Evolutionary conservation across 1,140 invertebrate genomes (phyloP).

Genomic region (Drosophila ogumai): DNA sequence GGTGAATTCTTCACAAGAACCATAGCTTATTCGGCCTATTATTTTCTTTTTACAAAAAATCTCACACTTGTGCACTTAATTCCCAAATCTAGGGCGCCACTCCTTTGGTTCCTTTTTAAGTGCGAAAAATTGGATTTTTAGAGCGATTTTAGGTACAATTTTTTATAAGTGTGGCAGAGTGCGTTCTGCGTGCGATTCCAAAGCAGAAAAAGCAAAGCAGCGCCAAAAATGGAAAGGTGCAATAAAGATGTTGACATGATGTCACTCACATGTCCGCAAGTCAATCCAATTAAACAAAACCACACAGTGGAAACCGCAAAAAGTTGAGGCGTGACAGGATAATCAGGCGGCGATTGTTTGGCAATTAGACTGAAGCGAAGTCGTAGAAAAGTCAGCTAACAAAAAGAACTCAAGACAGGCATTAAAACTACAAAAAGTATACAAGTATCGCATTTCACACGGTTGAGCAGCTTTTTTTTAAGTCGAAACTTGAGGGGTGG

Average conservation of each 20-base stretch:
- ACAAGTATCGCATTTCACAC: slow-evolving; percentile 77
- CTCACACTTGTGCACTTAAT: too few species aligned
- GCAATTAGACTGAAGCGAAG: slow-evolving; percentile 70
- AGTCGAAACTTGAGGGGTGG: slow-evolving; percentile 68
- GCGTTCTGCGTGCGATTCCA: slow-evolving; percentile 36
- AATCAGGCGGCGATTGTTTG: slow-evolving; percentile 80
- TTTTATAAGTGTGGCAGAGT: too few species aligned
- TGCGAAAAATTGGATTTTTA: too few species aligned
- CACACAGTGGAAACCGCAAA: slow-evolving; percentile 67
- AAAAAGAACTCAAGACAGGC: slow-evolving; percentile 35
- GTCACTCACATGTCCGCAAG: slow-evolving; percentile 68
- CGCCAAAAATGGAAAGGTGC: slow-evolving; percentile 64
- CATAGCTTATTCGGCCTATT: too few species aligned
- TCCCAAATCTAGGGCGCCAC: too few species aligned
- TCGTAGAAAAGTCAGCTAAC: slow-evolving; percentile 68
- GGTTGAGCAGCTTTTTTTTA: slow-evolving; percentile 72
- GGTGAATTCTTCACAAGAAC: too few species aligned
- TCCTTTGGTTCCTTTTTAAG: too few species aligned
- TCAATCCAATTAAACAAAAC: slow-evolving; percentile 74
- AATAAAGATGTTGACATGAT: slow-evolving; percentile 62
- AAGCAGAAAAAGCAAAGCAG: slow-evolving; percentile 2
- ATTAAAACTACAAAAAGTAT: slow-evolving; percentile 58
- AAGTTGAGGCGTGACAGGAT: slow-evolving; percentile 72
- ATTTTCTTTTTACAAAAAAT: too few species aligned
- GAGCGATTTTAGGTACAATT: too few species aligned